Evolutionary conservation across 2,888 invertebrate species (phyloP).

Genomic region (Eilema depressum): DNA sequence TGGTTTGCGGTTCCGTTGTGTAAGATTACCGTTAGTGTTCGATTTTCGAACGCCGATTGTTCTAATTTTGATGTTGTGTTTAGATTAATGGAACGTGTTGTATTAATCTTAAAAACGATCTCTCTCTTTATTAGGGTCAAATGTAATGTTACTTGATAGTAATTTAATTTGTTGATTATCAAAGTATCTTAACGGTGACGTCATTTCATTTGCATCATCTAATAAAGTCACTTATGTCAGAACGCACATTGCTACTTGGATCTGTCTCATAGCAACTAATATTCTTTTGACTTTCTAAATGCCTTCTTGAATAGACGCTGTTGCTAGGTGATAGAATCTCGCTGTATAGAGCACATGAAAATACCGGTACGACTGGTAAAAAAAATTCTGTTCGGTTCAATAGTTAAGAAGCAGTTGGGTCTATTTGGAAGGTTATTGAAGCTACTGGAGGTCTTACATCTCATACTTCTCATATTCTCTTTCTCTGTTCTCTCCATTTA

Average conservation of each 20-base stretch:
- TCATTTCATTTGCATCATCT: slow-evolving; percentile 2
- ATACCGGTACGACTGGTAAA: background rate
- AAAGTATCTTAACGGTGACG: background rate
- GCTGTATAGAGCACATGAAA: background rate
- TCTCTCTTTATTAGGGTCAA: slow-evolving; percentile 40
- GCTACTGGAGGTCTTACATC: background rate
- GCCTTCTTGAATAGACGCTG: background rate
- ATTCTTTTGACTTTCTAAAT: background rate
- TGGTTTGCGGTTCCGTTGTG: slow-evolving; percentile 61
- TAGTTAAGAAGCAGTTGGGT: no score
- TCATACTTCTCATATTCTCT: background rate
- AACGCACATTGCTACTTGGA: background rate
- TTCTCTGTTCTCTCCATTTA: no score
- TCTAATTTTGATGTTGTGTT: slow-evolving; percentile 49
- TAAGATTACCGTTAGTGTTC: slow-evolving; percentile 63
- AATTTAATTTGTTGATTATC: slow-evolving; percentile 6
- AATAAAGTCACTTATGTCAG: background rate
- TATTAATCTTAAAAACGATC: slow-evolving; percentile 42
- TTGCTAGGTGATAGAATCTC: background rate
- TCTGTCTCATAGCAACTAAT: background rate
- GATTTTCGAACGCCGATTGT: slow-evolving; percentile 53
- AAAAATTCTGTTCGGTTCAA: background rate
- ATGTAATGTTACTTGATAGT: slow-evolving; percentile 16
- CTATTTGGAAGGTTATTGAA: background rate
- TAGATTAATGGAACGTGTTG: slow-evolving; percentile 39